A percentile compares a stretch with the other conserved stretches of the same genome.
phyloP scores from a whole-genome alignment of 2,113 vertebrate genomes.

The Galbula dea region DNA sequence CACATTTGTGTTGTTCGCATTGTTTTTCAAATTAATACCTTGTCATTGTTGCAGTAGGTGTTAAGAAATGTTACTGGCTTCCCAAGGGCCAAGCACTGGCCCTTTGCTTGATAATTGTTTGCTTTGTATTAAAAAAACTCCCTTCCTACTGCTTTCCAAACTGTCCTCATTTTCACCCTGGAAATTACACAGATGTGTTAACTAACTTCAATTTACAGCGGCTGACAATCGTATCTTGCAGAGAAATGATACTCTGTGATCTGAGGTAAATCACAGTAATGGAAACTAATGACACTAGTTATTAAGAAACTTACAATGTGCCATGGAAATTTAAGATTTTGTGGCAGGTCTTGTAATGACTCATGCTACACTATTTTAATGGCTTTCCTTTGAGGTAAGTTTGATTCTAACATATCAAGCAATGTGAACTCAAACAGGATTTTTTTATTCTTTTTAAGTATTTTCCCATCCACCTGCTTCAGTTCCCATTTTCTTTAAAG shows the following conservation, averaged over 20 bases:
- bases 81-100: slow-evolving; percentile 80
- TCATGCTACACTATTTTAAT: slow-evolving; percentile 76
- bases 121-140: slow-evolving; percentile 81
- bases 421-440: slow-evolving; percentile 2
- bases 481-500: slow-evolving; percentile 9
- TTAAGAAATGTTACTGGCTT: slow-evolving; percentile 79
- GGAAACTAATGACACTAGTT: slow-evolving; percentile 79
- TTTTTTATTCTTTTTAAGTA: not conserved
- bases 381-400: slow-evolving; percentile 76
- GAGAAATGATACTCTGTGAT: slow-evolving; percentile 84
- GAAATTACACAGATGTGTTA: slow-evolving; percentile 87
- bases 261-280: slow-evolving; percentile 81
- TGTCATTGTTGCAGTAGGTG: slow-evolving; percentile 87
- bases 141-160: slow-evolving; percentile 80
- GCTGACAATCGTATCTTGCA: slow-evolving; percentile 83
- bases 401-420: slow-evolving; percentile 61
- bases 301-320: slow-evolving; percentile 76
- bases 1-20: slow-evolving; percentile 78
- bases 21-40: slow-evolving; percentile 94
- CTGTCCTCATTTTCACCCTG: slow-evolving; percentile 91
- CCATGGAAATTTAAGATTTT: slow-evolving; percentile 73
- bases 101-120: slow-evolving; percentile 90
- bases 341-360: slow-evolving; percentile 76
- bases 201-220: slow-evolving; percentile 89
- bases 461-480: slow-evolving; percentile 16